These are phyloP conservation scores for Butastur rufipennis DNA, from an alignment of 2,113 vertebrate species.

Conservation along the genomic window DNA sequence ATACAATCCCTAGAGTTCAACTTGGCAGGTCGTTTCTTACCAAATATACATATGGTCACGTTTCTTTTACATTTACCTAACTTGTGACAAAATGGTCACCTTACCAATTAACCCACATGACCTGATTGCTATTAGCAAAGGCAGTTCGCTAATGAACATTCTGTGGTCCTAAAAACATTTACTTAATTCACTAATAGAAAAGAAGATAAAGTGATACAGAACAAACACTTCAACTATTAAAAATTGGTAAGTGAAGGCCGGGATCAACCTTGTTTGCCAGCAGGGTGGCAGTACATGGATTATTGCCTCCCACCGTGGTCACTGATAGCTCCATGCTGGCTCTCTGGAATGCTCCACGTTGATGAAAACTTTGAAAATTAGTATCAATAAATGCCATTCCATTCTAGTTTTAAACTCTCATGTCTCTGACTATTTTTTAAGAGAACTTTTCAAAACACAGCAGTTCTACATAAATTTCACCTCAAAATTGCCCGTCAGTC, in stretches of 20 bases:
- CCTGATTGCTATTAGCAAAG: background rate
- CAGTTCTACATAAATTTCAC: background rate
- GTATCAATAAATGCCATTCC: background rate
- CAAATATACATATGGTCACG: background rate
- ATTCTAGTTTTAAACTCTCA: background rate
- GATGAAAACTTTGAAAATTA: background rate
- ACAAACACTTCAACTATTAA: background rate
- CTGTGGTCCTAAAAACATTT: background rate
- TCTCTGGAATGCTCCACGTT: background rate
- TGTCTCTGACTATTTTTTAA: background rate
- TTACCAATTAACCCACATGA: background rate
- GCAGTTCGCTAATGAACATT: background rate
- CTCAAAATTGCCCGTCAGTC: background rate
- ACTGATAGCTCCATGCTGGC: background rate
- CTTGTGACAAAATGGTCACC: background rate
- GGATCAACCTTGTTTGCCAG: background rate
- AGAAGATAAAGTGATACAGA: background rate
- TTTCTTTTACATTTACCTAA: background rate
- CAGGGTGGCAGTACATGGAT: background rate
- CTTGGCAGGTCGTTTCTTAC: background rate
- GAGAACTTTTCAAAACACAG: background rate
- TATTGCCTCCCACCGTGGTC: background rate
- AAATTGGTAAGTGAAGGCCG: background rate
- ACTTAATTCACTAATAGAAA: background rate
- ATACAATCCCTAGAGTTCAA: background rate